A percentile compares a stretch with the other conserved stretches of the same genome.
These are phyloP conservation scores for Troglohyphantes excavatus DNA, from an alignment of 2,888 invertebrate genomes.

Conservation along the genomic window DNA sequence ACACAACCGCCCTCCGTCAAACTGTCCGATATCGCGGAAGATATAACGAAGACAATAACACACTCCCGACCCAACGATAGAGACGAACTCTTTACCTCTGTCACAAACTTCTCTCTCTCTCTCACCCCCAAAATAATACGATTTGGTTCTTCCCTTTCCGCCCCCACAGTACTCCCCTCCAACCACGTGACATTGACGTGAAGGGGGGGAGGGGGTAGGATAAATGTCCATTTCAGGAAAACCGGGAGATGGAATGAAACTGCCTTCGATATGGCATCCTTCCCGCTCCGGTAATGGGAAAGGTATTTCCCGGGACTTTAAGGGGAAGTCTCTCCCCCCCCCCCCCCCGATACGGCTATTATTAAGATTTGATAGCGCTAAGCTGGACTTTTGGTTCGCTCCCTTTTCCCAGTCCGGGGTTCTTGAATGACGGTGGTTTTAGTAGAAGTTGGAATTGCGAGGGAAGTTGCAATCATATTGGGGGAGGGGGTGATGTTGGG, in stretches of 20 bases:
- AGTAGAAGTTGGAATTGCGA: not conserved
- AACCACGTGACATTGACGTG: not conserved
- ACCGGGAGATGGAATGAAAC: conserved; percentile 45
- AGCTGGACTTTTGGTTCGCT: conserved; percentile 25
- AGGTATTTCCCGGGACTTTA: conserved; percentile 51
- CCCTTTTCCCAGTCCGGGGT: not conserved
- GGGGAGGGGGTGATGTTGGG: conserved; percentile 10
- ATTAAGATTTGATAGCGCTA: conserved; percentile 61
- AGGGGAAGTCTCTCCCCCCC: not conserved
- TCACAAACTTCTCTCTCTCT: not conserved
- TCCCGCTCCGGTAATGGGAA: conserved; percentile 56
- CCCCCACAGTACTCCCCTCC: conserved; percentile 6
- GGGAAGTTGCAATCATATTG: not conserved
- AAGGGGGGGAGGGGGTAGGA: conserved; percentile 1
- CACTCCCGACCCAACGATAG: not conserved
- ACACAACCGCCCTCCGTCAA: conserved; percentile 21
- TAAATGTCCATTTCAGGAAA: conserved; percentile 41
- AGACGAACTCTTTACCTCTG: not conserved
- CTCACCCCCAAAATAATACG: conserved; percentile 33
- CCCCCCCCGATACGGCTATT: conserved; percentile 42
- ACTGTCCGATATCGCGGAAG: not conserved
- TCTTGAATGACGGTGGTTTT: not conserved
- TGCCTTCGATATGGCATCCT: conserved; percentile 49
- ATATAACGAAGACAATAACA: conserved; percentile 56
- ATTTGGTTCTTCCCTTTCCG: conserved; percentile 46